Evolutionary conservation across 2,888 invertebrate species (phyloP), one percentile per base, ranked within the genome.

Genomic region (Antheraea assamensis): DNA sequence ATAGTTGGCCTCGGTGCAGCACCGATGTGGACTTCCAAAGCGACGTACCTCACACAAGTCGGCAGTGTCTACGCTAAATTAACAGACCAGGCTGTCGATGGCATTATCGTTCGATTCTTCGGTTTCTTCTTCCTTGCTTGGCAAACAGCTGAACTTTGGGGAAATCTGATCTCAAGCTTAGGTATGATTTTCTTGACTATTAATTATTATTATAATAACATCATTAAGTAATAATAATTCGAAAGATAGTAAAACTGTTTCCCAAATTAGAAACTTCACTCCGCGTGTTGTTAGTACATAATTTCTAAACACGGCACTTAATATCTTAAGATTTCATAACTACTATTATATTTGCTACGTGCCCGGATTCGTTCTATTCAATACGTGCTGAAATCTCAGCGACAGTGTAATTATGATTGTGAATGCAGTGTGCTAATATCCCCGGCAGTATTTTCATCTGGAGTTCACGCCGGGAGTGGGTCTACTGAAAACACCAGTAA

Each of bases 11-110:
- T 99, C 73, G 99, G 98, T 17, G 99, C 99, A 3, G 99, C 99
- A 0, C 99, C 99, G 71, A 97, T 99, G 97, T 99, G 99, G 99
- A 98, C 99, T 0, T 98, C 99, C n/a, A 98, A 99, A 90, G 99
- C 99, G 75, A 98, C 98, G 2, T 99, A 99, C 89, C 95, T 99
- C 77, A 99, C 99, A 21, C 98, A 99, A 93, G 98, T 97, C 66
- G 99, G 98, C 70, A 97, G 98, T 77, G 94, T 94, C 17, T 94
- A 94, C 93, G 98, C 99, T 24, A 97, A 97, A 86, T 94, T 98
- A 76, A 98, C 98, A 21, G 97, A 97, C 83, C 97, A 98, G 87
- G 96, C 97, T 47, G 97, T 98, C 73, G 98, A 98, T 88, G 98
- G 98, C 30, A 98, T 99, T 82, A 98, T 99, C 82, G 99, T 99